Base-by-base conservation (phyloP, 2,888 invertebrate species). In the Platerodrilus igneus region DNA sequence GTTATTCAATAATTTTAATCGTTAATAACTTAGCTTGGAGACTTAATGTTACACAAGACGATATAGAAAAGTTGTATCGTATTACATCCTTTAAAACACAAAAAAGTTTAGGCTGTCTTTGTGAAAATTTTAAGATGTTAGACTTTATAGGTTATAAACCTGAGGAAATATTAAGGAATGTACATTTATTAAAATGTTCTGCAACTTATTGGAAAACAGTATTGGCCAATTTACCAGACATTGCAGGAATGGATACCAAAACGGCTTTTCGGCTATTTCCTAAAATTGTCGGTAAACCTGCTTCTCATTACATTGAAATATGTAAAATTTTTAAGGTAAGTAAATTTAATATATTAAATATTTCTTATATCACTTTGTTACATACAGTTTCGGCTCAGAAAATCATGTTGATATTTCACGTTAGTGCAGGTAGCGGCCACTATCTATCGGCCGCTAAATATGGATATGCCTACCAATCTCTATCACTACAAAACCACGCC, bases 241-340 rank as follows among this genome's bases (percentile, higher is more conserved):
- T 81, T 19, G 75, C 72, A 32, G 79, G 76, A 0, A 53, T 75
- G 2, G 72, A 78, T 48, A 72, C 83, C 28, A 66, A 67, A 37
- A 69, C 73, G 8, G 73, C 73, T 18, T 70, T 81, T 19, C 68
- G 61, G 52, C 60, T 59, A 11, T 73, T 76, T 52, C 86, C 85
- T 7, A 79, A 77, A 47, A 72, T 86, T 47, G 62, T 82, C 30
- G 78, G 76, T 66, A 73, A 77, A 33, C 69, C 75, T 30, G 73
- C 75, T 41, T 71, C 72, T 41, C 64, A 77, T 10, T 57, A 83
- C 13, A 47, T 72, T 23, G 67, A 72, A 59, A 77, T 78, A 14
- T 69, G 76, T 39, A 60, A 73, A 26, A 66, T 77, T 45, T 66
- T 85, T 5, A 71, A 62, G 57, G 65, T 64, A 51, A 33, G 40